Evolutionary conservation across 2,888 invertebrate genomes (phyloP).

Genomic region (Hypselothyrea guttata): DNA sequence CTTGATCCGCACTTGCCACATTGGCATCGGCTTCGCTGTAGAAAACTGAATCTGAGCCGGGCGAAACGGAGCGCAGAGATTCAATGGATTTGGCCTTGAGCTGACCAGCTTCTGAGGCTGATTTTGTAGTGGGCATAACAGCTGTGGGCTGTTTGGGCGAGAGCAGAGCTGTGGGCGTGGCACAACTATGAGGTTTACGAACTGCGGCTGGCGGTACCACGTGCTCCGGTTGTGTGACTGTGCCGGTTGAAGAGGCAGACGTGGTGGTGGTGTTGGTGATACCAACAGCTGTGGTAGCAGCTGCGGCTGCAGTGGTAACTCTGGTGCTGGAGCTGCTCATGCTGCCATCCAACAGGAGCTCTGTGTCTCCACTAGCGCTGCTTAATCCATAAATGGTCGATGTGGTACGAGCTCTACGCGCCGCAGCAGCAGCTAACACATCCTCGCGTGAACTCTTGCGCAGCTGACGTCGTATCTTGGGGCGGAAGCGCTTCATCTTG

Average conservation of each 20-base stretch:
- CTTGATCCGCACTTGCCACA: conserved; percentile 83
- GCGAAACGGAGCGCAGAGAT: conserved; percentile 93
- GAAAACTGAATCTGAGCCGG: conserved; percentile 95
- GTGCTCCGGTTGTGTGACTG: conserved; percentile 32
- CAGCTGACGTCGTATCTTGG: conserved; percentile 81
- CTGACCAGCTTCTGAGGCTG: conserved; percentile 79
- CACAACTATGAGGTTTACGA: conserved; percentile 62
- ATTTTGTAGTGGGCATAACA: conserved; percentile 39
- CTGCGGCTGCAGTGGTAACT: background rate
- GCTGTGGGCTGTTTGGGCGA: conserved; percentile 40
- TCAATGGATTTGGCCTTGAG: conserved; percentile 93
- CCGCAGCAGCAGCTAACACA: conserved; percentile 60
- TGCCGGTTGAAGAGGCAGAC: conserved; percentile 31
- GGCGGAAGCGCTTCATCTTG: conserved; percentile 82
- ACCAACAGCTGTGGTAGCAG: conserved; percentile 2
- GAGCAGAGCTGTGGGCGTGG: conserved; percentile 57
- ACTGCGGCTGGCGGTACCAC: background rate
- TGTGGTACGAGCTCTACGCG: conserved; percentile 57
- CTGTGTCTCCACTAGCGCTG: conserved; percentile 65
- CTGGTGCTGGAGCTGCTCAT: conserved; percentile 38
- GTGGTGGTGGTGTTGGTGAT: conserved; percentile 28
- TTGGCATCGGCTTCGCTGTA: conserved; percentile 90
- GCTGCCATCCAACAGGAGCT: conserved; percentile 74
- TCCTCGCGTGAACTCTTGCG: conserved; percentile 80
- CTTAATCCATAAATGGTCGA: conserved; percentile 58